A percentile compares a stretch with the other conserved stretches of the same genome.
phyloP scores from a whole-genome alignment of 1,140 invertebrate genomes.

The Macrostomum lignano region DNA sequence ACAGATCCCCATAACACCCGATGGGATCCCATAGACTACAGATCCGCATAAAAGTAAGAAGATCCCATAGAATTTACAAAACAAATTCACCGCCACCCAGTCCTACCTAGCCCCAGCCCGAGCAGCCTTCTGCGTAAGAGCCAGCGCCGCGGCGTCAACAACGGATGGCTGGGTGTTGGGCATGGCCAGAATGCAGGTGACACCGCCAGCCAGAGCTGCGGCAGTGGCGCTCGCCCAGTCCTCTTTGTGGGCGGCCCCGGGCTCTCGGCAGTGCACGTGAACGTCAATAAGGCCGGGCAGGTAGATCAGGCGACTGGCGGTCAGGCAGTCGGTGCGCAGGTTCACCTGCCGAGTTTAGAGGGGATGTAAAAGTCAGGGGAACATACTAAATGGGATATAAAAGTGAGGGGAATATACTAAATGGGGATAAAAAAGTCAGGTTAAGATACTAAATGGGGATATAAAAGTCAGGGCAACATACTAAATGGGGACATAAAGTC shows the following conservation, averaged over 20 bases:
- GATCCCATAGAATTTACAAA: too few relatives aligned
- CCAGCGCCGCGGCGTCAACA: constrained; percentile 45
- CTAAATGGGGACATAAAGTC: too few relatives aligned
- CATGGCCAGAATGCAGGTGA: constrained; percentile 89
- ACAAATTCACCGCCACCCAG: too few relatives aligned
- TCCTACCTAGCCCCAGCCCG: background rate
- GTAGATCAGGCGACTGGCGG: constrained; percentile 52
- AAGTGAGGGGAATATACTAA: background rate
- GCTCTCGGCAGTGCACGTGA: constrained; percentile 84
- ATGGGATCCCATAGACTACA: too few relatives aligned
- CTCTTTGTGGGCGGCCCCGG: constrained; percentile 79
- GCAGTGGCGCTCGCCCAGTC: constrained; percentile 73
- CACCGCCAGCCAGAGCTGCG: constrained; percentile 74
- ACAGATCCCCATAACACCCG: too few relatives aligned
- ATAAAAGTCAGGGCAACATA: too few relatives aligned
- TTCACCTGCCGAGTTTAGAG: constrained; percentile 26
- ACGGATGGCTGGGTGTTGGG: constrained; percentile 83
- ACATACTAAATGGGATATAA: constrained; percentile 40
- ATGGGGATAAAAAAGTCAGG: background rate
- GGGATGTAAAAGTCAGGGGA: constrained; percentile 41
- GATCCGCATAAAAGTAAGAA: too few relatives aligned
- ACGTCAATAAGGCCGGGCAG: constrained; percentile 82
- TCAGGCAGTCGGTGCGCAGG: constrained; percentile 53
- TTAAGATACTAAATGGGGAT: background rate
- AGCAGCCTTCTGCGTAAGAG: constrained; percentile 45